phyloP scores from a whole-genome alignment of 2,113 vertebrate genomes.

The Mormoops blainvillei region DNA sequence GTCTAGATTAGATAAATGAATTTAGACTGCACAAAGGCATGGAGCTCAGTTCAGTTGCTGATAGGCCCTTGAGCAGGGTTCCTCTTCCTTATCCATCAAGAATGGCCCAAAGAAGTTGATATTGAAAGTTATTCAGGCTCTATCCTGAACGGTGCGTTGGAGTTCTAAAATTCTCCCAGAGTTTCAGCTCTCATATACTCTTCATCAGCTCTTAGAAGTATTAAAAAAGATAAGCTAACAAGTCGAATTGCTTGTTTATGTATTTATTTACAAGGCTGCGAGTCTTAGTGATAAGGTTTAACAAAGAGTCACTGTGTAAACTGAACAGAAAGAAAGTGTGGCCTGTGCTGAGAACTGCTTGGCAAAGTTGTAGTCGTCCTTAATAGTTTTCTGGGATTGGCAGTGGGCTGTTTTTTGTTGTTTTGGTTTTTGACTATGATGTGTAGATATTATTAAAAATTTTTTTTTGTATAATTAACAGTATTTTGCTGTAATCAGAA shows the following conservation, averaged over 20 bases:
- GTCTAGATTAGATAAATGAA: conserved; percentile 35
- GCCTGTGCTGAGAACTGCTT: background rate
- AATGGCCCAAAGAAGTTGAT: background rate
- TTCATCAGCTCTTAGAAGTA: conserved; percentile 29
- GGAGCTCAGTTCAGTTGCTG: background rate
- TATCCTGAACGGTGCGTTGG: background rate
- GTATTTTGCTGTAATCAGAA: background rate
- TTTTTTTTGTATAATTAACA: conserved; percentile 10
- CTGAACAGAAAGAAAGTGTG: background rate
- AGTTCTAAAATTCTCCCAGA: background rate
- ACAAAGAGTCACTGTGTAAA: conserved; percentile 41
- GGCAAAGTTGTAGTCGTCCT: background rate
- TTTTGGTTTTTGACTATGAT: background rate
- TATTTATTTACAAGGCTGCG: conserved; percentile 29
- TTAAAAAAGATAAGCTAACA: conserved; percentile 8
- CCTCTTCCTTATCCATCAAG: background rate
- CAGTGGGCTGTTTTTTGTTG: background rate
- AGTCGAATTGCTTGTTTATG: conserved; percentile 26
- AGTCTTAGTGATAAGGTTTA: conserved; percentile 14
- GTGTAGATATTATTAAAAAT: no score
- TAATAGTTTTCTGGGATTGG: background rate
- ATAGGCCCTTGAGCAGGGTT: background rate
- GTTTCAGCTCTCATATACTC: background rate
- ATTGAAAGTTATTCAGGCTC: background rate
- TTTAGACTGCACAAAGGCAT: conserved; percentile 32